Percentiles rank a stretch among this genome's conserved stretches.
Conservation (phyloP, 2,797 vertebrate species). For the Enteromius trimaculatus region DNA sequence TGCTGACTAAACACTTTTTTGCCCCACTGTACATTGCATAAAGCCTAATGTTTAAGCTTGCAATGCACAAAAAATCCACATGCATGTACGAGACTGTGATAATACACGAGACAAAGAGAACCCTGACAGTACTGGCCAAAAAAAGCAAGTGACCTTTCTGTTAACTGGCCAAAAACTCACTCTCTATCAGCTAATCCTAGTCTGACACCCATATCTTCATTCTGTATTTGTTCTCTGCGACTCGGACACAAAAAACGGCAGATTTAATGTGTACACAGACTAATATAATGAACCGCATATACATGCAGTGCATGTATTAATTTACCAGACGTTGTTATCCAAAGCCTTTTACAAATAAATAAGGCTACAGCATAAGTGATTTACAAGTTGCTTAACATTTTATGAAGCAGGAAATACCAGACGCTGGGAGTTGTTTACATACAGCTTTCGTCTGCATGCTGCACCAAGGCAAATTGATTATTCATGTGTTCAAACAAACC, state of each 20-base stretch:
- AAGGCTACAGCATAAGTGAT: conserved; percentile 17
- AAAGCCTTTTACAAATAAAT: conserved; percentile 16
- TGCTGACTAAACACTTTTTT: no score
- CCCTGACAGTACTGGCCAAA: background rate
- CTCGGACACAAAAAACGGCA: background rate
- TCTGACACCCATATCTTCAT: background rate
- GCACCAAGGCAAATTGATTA: conserved; percentile 10
- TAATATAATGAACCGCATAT: background rate
- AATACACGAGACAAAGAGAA: background rate
- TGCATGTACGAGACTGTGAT: background rate
- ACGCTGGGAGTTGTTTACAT: conserved; percentile 28
- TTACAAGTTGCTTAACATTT: conserved; percentile 33
- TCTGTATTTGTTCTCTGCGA: background rate
- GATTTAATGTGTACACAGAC: background rate
- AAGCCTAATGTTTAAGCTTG: background rate
- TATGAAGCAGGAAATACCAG: conserved; percentile 26
- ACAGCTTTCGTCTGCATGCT: background rate
- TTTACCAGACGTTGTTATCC: conserved; percentile 2
- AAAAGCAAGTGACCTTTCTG: background rate
- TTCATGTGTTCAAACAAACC: conserved; percentile 24
- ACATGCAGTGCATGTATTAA: background rate
- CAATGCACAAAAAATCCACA: background rate
- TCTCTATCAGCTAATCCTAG: background rate
- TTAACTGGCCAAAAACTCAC: conserved; percentile 1
- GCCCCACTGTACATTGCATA: background rate